Base-by-base conservation (phyloP, 2,797 vertebrate species). In the Lophotriccus pileatus region DNA sequence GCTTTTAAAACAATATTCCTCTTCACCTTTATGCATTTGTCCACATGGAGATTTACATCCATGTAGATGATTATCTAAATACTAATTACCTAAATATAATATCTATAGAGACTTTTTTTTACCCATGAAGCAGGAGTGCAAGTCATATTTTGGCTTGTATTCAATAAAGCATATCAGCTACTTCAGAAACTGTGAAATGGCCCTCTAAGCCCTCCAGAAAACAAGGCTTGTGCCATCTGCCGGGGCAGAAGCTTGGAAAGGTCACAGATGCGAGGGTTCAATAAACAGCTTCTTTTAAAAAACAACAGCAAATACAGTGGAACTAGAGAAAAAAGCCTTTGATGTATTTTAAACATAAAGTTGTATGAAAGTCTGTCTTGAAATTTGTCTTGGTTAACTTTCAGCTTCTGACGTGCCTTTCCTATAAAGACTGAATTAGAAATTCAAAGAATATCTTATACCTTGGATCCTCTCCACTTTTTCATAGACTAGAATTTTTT, bases 171-270 rank as follows among this genome's bases (percentile, higher is more conserved):
- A 2, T 93, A 85, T 94, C 68, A 63, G 23, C 78, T 83, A 64
- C 92, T 95, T 93, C 32, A 84, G 87, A 85, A 95, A 58, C 93
- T 91, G 86, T 84, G 75, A 94, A 95, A 85, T 69, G 90, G 89
- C 68, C 78, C 84, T 92, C 72, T 93, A 87, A 97, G 86, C 90
- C 84, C 87, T 95, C 84, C 90, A 94, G 93, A 94, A 90, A 93
- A 75, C 79, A 62, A 75, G 89, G 46, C 39, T 81, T 91, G 50
- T 92, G 79, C 89, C 89, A 94, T 89, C 86, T 95, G 84, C 90
- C 43, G 10, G 79, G 75, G 72, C 62, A 85, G 93, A 91, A 87
- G 87, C 87, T 95, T 93, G 84, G 72, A 73, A 93, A 92, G 79
- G 87, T 93, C 87, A 92, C 70, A 64, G 58, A 94, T 87, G 56